Conservation (phyloP, 2,113 vertebrate genomes). For the Otocyon megalotis region DNA sequence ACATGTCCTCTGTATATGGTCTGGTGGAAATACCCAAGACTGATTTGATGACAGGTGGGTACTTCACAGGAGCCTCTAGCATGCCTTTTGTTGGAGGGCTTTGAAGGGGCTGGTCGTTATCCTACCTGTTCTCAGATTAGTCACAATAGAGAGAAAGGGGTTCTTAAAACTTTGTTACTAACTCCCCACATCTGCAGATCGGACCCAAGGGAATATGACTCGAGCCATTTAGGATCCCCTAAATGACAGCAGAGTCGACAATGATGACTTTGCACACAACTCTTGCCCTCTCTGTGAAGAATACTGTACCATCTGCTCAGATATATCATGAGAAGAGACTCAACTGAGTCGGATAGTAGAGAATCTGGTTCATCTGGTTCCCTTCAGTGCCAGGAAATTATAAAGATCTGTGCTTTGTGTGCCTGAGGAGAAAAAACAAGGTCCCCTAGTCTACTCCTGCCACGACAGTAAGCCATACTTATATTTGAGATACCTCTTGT, state of each 20-base stretch:
- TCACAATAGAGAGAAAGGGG: background rate
- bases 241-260: background rate
- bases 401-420: background rate
- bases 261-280: too few relatives aligned
- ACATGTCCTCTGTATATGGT: too few relatives aligned
- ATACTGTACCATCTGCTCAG: background rate
- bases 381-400: background rate
- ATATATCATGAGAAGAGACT: background rate
- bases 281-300: background rate
- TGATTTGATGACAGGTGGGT: background rate
- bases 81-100: background rate
- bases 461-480: background rate
- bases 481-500: background rate
- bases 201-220: background rate
- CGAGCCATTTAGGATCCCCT: background rate
- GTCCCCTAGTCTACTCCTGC: fast-evolving
- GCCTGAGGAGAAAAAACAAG: background rate
- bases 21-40: too few relatives aligned
- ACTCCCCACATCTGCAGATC: background rate
- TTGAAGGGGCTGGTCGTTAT: background rate
- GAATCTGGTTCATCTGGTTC: background rate
- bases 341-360: background rate
- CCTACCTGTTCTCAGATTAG: background rate
- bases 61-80: background rate
- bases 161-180: background rate